Conservation (phyloP, 2,888 invertebrate genomes). For the Adelognathus sp. region DNA sequence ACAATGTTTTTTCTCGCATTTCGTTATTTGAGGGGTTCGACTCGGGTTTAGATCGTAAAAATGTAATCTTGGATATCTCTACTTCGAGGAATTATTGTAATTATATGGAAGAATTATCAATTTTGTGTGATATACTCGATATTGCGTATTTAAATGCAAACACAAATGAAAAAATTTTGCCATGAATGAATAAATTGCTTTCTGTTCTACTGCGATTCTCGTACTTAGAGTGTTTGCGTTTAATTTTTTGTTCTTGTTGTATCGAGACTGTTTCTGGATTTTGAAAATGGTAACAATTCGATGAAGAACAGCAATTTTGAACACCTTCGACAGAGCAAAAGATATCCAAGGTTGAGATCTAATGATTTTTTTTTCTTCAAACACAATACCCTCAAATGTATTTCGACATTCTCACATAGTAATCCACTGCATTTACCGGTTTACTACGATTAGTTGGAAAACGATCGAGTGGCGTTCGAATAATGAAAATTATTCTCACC, state of each 20-base stretch:
- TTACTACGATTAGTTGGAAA: background rate
- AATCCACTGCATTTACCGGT: background rate
- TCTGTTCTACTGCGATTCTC: no score
- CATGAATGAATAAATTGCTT: no score
- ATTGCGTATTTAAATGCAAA: no score
- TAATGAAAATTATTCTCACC: constrained; percentile 5
- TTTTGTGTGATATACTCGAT: no score
- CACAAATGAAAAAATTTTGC: no score
- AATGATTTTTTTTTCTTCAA: background rate
- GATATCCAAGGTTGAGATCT: background rate
- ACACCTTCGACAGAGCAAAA: background rate
- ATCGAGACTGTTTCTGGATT: no score
- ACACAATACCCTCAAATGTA: background rate
- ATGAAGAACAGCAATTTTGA: no score
- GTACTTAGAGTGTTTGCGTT: no score
- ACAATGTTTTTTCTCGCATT: background rate
- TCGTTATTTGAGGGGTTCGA: background rate
- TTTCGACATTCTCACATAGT: background rate
- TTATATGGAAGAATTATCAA: background rate
- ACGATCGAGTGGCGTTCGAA: background rate
- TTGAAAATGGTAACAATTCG: no score
- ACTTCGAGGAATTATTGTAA: background rate
- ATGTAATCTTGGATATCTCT: background rate
- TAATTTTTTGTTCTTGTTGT: no score
- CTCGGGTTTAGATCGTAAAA: background rate